Conservation (phyloP, 1,140 invertebrate genomes). For the Ceratitis capitata region DNA sequence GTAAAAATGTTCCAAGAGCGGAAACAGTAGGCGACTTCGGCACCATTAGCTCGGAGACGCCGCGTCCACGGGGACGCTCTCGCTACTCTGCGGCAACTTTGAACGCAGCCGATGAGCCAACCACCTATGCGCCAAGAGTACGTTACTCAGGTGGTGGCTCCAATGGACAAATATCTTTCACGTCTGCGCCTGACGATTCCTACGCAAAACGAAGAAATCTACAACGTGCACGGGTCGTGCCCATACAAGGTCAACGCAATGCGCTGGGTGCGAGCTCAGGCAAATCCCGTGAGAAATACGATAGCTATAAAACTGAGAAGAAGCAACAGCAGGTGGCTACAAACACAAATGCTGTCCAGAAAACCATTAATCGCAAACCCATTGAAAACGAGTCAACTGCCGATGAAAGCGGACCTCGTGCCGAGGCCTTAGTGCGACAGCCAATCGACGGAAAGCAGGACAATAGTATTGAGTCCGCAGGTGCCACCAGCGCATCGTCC, state of each 20-base stretch:
- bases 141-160: constrained; percentile 35
- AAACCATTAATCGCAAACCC: constrained; percentile 45
- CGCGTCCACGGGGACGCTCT: constrained; percentile 54
- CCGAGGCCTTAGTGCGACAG: constrained; percentile 53
- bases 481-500: constrained; percentile 32
- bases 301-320: constrained; percentile 47
- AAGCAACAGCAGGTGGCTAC: background rate
- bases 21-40: background rate
- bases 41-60: constrained; percentile 10
- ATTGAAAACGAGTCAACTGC: constrained; percentile 51
- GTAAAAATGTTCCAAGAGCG: background rate
- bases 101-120: constrained; percentile 52
- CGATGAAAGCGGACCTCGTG: constrained; percentile 49
- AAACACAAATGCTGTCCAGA: constrained; percentile 8
- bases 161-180: background rate
- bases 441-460: constrained; percentile 47
- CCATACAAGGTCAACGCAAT: constrained; percentile 43
- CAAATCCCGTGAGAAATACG: constrained; percentile 53
- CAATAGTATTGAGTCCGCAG: constrained; percentile 51
- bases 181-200: background rate
- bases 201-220: constrained; percentile 47
- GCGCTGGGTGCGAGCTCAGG: background rate
- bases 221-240: constrained; percentile 48
- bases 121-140: constrained; percentile 57
- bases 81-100: constrained; percentile 55